These are phyloP conservation scores for Sorex fumeus DNA, from an alignment of 2,113 vertebrate species.

Conservation along the genomic window DNA sequence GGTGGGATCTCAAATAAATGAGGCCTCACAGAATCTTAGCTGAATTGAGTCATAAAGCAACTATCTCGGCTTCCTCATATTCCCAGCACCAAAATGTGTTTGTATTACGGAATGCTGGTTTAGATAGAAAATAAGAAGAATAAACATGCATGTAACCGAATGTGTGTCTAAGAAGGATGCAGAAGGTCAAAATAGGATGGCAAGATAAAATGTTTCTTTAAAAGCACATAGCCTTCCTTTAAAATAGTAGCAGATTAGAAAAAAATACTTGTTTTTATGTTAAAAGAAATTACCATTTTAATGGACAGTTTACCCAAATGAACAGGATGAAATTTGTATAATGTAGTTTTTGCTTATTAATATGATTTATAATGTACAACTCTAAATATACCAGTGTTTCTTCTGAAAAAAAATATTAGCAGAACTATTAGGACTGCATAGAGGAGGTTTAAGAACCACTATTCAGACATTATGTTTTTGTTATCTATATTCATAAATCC, in stretches of 20 bases:
- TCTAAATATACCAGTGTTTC: no score
- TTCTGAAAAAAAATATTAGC: no score
- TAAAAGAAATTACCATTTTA: no score
- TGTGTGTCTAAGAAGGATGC: constrained; percentile 7
- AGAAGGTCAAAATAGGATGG: neutral
- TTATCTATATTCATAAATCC: neutral
- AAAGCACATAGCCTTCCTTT: no score
- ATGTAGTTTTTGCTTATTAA: no score
- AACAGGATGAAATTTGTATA: no score
- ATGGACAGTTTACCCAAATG: no score
- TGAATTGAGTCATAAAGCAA: constrained; percentile 64
- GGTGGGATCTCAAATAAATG: constrained; percentile 42
- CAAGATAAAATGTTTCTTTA: no score
- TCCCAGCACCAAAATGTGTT: constrained; percentile 23
- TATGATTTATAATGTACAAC: no score
- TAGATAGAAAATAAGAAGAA: neutral
- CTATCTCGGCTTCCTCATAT: constrained; percentile 3
- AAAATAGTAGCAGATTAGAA: no score
- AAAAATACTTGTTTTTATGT: no score
- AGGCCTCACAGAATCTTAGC: constrained; percentile 23
- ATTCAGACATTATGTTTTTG: neutral
- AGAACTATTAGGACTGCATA: neutral
- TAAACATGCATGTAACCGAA: neutral
- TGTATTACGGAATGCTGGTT: neutral
- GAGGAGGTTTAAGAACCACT: constrained; percentile 1